These are phyloP conservation scores for Apteryx mantelli DNA, from an alignment of 2,113 vertebrate genomes.

Conservation along the genomic window DNA sequence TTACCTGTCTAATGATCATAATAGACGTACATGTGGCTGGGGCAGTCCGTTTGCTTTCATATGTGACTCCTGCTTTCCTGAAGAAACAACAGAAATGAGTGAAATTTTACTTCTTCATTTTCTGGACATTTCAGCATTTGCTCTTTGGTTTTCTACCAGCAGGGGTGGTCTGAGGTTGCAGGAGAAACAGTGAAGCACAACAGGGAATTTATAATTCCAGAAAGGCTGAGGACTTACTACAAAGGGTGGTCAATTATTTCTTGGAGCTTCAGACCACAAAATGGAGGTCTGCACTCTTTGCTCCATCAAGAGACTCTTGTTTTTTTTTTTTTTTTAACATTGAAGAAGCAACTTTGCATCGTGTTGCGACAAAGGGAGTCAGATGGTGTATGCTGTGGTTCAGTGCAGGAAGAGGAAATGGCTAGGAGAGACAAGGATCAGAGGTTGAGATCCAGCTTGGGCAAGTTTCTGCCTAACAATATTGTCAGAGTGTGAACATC, in stretches of 20 bases:
- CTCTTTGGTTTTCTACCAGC: neutral
- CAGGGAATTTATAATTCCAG: neutral
- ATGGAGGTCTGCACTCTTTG: neutral
- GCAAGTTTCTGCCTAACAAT: neutral
- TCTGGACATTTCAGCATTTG: neutral
- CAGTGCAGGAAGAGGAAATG: neutral
- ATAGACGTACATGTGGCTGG: neutral
- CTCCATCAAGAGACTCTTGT: neutral
- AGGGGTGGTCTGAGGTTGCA: neutral
- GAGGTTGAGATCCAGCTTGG: neutral
- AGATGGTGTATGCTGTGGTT: neutral
- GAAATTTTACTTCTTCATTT: neutral
- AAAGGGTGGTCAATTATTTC: neutral
- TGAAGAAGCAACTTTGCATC: neutral
- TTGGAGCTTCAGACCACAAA: neutral
- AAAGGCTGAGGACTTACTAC: neutral
- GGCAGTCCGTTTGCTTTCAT: neutral
- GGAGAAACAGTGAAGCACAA: neutral
- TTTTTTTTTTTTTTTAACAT: neutral
- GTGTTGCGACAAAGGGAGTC: neutral
- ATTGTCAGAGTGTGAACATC: neutral
- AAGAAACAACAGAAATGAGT: neutral
- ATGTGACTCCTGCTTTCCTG: neutral
- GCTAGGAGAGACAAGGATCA: neutral
- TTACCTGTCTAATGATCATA: neutral